Evolutionary conservation across 2,888 invertebrate species (phyloP), one percentile per base, ranked within the genome.

Genomic region (Odontocerum albicorne): DNA sequence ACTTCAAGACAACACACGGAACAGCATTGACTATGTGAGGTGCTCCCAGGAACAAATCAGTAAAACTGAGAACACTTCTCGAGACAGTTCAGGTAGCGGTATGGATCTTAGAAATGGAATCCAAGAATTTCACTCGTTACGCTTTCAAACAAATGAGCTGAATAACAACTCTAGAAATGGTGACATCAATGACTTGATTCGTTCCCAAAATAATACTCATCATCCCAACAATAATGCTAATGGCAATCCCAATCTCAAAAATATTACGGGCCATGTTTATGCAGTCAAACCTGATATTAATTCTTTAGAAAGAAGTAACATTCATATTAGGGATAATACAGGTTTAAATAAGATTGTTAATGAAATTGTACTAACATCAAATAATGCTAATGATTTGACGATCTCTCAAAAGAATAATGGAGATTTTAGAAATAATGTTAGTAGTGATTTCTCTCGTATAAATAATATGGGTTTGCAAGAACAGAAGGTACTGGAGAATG

Each of bases 1-100:
- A 36, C 27, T 21, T 13, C 40, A 31, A 13, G 54, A 54, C 3
- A 27, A 13, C 16, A 32, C 42, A 49, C 40, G 49, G 19, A 55
- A 63, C 59, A 50, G 51, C 61, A 12, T 65, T 63, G 54, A 64
- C 35, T 46, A 54, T 22, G 39, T 44, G 10, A 49, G 60, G 19
- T 57, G 60, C 35, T 52, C 57, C 1, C 57, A 55, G 35, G 55
- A 57, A 32, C 51, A 57, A 15, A 38, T 39, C 10, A 50, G 49
- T 21, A 51, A 57, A 27, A 27, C 42, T 15, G 51, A 54, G 7
- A 57, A 58, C 19, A 32, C 20, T 12, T 22, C 49, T 39, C 50
- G 54, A 15, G 54, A 60, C 32, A 43, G 31, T 39, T 15, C 49
- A 20, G 39, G 36, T 19, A 42, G 53, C 2, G 61, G 61, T 2